A percentile compares a stretch with the other conserved stretches of the same genome.
phyloP scores from a whole-genome alignment of 2,113 vertebrate species.

The Psittacus erithacus region DNA sequence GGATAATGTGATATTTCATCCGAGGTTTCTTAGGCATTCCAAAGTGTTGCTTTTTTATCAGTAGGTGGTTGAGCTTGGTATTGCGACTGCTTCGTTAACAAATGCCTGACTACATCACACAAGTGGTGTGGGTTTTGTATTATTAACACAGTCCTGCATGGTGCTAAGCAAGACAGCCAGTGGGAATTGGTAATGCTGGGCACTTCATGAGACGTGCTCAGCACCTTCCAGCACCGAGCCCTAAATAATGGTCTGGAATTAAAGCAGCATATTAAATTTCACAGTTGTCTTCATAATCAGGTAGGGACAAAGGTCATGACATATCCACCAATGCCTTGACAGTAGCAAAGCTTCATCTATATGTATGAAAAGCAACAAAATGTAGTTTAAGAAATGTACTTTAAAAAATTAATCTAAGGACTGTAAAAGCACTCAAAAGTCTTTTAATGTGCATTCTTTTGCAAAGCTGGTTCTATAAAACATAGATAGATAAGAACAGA shows the following conservation, averaged over 20 bases:
- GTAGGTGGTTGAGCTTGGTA: neutral
- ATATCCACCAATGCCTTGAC: neutral
- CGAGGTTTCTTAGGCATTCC: neutral
- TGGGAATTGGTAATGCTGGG: neutral
- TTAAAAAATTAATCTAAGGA: constrained; percentile 19
- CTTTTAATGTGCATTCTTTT: neutral
- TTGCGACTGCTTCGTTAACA: neutral
- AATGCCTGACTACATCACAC: neutral
- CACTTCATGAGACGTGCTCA: neutral
- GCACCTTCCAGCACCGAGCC: neutral
- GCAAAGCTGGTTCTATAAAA: neutral
- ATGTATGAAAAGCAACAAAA: constrained; percentile 27
- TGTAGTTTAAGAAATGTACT: constrained; percentile 4
- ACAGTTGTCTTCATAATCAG: constrained; percentile 19
- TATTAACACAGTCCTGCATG: neutral
- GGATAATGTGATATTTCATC: neutral
- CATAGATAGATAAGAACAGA: neutral
- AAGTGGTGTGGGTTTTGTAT: neutral
- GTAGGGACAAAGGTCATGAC: neutral
- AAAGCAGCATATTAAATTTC: constrained; percentile 36
- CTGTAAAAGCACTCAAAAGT: neutral
- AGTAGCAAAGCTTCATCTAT: neutral
- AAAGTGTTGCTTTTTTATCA: neutral
- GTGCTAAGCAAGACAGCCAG: neutral
- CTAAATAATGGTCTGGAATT: constrained; percentile 3